Evolutionary conservation across 2,888 invertebrate species (phyloP), one percentile per base, ranked within the genome.

Genomic region (Azorinus chamasolen): DNA sequence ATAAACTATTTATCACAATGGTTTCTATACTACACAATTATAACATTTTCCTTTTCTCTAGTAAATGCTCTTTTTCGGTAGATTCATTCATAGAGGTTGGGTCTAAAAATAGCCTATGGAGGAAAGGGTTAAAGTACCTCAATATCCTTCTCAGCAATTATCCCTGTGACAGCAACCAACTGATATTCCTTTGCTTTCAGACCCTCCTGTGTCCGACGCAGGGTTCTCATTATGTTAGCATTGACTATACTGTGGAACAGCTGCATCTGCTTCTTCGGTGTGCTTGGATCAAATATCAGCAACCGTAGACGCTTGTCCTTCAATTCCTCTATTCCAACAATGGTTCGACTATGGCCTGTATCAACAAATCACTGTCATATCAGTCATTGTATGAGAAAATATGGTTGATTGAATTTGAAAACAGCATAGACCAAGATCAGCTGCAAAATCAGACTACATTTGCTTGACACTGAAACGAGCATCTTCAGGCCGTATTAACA

Each of bases 111-210:
- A 32, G 32, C 5, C 32, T 32, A 32, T 32, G 32, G 32, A 10
- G 32, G 4, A 32, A 32, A 6, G 32, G 32, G 32, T 32, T 32
- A 32, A 32, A 32, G 32, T 51, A 79, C 90, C 70, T 92, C 86
- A 83, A 88, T 92, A 58, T 97, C 96, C 45, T 94, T 93, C 81
- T 97, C 96, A 10, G 94, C 94, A 79, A 95, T 95, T 91, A 97
- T 95, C 1, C 97, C 97, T 77, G 95, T 94, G 77, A 97, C 96
- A 50, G 96, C 96, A 24, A 97, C 96, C 88, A 97, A 95, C 94
- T 97, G 97, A 94, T 97, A 97, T 93, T 97, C 97, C 45, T 95
- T 94, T 57, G 97, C 96, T 83, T 96, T 96, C 94, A 97, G 95
- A 0, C 96, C 96, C 8, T 95, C 94, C 24, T 96, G 94, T 25